Evolutionary conservation across 2,888 invertebrate genomes (phyloP), one percentile per base, ranked within the genome.

Genomic region (Drosophila fulvimacula): DNA sequence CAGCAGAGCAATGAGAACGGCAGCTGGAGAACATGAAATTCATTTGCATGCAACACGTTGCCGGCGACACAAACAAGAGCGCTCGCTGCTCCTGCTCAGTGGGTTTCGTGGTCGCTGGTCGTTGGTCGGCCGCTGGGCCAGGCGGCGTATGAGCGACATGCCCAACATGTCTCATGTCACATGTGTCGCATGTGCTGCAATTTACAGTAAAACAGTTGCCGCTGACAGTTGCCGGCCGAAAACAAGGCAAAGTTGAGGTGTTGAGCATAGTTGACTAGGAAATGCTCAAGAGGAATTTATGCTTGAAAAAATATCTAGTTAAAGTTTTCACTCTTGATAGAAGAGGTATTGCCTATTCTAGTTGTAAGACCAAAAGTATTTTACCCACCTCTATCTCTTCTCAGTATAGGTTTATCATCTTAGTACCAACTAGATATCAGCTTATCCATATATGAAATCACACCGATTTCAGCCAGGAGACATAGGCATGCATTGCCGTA

Each of bases 1-100:
- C 13, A 44, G 6, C 56, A 21, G 24, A 38, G 53, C 48, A 63
- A 36, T 53, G 36, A 38, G 41, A 68, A 42, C 42, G 21, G 24
- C 17, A 57, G 39, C 24, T n/a, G 21, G 30, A 63, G 19, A 68
- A 63, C 74, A 79, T 67, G 73, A 69, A 73, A 82, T 85, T 89
- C 88, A 85, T 85, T 89, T 85, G 85, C 89, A 89, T 85, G 76
- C 85, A 85, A 85, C 85, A 85, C 89, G 89, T 85, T 88, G 85
- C 79, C 65, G 73, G 32, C 51, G 65, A 67, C 58, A 64, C 76
- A 79, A 70, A 76, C 80, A 67, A 49, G 64, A 38, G 36, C 4
- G 30, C 27, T n/a, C n/a, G n/a, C n/a, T n/a, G 10, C 49, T 32
- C 34, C 49, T 51, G 34, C 21, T 34, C 49, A 15, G 34, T 51